These are phyloP conservation scores for Sinelater perroti DNA, from an alignment of 2,888 invertebrate genomes.

Conservation along the genomic window DNA sequence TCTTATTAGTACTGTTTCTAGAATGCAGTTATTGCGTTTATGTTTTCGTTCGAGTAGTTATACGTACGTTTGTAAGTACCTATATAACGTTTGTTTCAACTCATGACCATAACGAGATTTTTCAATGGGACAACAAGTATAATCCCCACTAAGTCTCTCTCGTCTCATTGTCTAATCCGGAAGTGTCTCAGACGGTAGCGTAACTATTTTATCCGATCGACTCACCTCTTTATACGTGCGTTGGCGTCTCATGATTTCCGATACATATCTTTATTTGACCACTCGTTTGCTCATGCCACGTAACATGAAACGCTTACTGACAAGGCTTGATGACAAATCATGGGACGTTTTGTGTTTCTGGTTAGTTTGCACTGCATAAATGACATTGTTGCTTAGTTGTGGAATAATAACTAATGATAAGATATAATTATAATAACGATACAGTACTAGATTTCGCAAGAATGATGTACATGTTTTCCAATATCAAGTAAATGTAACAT, in stretches of 20 bases:
- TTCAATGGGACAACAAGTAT: conserved; percentile 26
- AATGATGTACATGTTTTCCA: conserved; percentile 60
- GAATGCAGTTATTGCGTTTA: conserved; percentile 28
- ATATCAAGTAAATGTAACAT: conserved; percentile 58
- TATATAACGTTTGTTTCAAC: conserved; percentile 23
- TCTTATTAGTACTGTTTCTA: conserved; percentile 34
- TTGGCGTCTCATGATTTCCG: conserved; percentile 41
- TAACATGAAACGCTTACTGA: conserved; percentile 4
- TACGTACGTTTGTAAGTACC: conserved; percentile 19
- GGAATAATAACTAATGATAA: conserved; percentile 55
- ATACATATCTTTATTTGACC: conserved; percentile 36
- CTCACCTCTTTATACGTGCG: conserved; percentile 34
- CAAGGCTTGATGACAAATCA: conserved; percentile 32
- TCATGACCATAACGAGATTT: conserved; percentile 25
- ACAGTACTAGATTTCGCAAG: conserved; percentile 53
- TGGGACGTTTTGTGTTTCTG: conserved; percentile 40
- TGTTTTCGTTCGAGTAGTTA: conserved; percentile 26
- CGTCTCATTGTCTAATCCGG: conserved; percentile 27
- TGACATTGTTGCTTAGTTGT: conserved; percentile 59
- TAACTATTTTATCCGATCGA: conserved; percentile 24
- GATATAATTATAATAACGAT: conserved; percentile 53
- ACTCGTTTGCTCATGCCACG: background rate
- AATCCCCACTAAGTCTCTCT: conserved; percentile 9
- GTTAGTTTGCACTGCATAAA: conserved; percentile 44
- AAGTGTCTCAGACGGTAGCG: conserved; percentile 14